Conservation (phyloP, 2,113 vertebrate species). For the Colius striatus region DNA sequence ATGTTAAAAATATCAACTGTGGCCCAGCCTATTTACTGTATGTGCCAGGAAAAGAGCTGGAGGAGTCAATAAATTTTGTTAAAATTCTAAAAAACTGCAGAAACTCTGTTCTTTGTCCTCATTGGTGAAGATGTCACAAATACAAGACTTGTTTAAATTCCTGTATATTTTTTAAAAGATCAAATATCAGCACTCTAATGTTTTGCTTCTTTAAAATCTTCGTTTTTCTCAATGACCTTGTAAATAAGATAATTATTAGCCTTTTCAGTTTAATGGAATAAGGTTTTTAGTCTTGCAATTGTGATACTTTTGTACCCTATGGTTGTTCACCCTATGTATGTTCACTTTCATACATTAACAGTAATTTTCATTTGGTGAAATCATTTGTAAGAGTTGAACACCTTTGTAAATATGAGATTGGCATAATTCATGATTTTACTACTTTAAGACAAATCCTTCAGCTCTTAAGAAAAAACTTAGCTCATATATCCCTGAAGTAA, state of each 20-base stretch:
- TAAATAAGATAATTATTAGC: neutral
- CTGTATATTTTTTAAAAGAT: neutral
- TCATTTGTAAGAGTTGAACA: slow-evolving; percentile 5
- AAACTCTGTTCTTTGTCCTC: neutral
- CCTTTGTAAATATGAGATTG: slow-evolving; percentile 5
- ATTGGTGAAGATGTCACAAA: neutral
- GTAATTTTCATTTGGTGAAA: neutral
- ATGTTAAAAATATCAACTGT: neutral
- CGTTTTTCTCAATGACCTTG: neutral
- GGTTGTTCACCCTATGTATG: neutral
- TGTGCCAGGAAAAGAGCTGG: neutral
- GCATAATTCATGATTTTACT: neutral
- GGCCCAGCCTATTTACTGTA: neutral
- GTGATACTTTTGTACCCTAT: neutral
- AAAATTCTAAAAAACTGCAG: neutral
- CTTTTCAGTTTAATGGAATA: neutral
- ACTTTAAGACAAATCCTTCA: neutral
- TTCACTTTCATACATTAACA: neutral
- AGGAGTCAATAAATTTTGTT: neutral
- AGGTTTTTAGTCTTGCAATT: neutral
- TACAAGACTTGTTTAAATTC: neutral
- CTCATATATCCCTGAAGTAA: neutral
- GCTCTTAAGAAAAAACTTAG: neutral
- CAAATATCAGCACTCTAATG: fast-evolving
- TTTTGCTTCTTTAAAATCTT: neutral